Evolutionary conservation across 2,797 vertebrate genomes (phyloP).

Genomic region (Mormyrus proboscirostris): DNA sequence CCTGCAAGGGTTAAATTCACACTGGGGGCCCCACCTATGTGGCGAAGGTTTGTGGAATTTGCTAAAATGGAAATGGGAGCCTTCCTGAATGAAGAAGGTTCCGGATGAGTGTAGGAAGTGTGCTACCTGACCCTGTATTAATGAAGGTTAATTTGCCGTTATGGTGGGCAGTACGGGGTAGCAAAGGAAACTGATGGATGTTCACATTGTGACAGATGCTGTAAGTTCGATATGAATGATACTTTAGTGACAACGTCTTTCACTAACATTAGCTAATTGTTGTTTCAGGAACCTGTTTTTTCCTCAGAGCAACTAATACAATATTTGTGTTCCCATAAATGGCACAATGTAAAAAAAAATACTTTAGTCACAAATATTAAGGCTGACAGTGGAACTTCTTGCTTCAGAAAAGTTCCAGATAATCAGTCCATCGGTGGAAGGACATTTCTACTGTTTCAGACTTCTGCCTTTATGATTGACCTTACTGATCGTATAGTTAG

Average conservation of each 20-base stretch:
- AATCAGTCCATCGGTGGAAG: background rate
- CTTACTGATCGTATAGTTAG: background rate
- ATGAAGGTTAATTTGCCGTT: constrained; percentile 22
- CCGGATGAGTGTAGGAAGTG: constrained; percentile 19
- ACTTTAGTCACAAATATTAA: background rate
- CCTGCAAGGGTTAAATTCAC: constrained; percentile 19
- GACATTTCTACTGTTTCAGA: background rate
- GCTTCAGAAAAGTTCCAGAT: background rate
- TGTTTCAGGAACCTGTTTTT: background rate
- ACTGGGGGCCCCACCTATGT: background rate
- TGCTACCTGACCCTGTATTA: constrained; percentile 23
- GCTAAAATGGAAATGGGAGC: constrained; percentile 14
- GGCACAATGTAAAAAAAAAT: background rate
- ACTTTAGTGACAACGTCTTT: background rate
- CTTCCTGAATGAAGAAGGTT: constrained; percentile 20
- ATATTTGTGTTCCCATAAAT: background rate
- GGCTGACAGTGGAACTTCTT: background rate
- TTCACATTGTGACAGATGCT: constrained; percentile 6
- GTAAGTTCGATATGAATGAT: background rate
- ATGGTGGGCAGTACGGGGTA: background rate
- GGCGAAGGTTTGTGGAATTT: background rate
- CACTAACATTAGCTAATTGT: background rate
- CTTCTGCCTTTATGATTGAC: background rate
- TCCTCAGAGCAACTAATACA: background rate
- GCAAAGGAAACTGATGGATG: background rate